phyloP scores from a whole-genome alignment of 2,888 invertebrate genomes.

The Hirtodrosophila duncani region DNA sequence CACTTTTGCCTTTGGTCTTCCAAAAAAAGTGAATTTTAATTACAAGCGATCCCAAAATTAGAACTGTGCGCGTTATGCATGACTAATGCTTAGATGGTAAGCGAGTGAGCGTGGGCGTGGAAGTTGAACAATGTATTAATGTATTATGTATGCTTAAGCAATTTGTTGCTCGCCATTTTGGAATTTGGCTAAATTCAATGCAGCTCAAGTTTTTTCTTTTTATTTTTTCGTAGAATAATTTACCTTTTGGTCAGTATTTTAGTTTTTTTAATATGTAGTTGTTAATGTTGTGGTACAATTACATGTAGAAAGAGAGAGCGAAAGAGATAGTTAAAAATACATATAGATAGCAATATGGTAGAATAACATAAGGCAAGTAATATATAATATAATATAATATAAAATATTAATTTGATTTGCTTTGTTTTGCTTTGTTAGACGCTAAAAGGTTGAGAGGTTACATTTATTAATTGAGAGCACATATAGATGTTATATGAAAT shows the following conservation, averaged over 20 bases:
- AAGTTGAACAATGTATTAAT: too few relatives aligned
- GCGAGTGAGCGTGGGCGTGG: constrained; percentile 1
- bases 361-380: constrained; percentile 34
- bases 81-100: constrained; percentile 35
- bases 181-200: constrained; percentile 20
- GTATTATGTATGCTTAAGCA: background rate
- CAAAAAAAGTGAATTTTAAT: constrained; percentile 66
- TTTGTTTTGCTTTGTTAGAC: constrained; percentile 26
- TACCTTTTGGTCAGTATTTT: constrained; percentile 47
- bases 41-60: constrained; percentile 45
- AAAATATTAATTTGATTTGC: constrained; percentile 21
- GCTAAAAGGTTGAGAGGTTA: constrained; percentile 45
- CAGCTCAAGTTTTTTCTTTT: constrained; percentile 19
- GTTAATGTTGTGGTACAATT: constrained; percentile 23
- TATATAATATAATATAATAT: constrained; percentile 27
- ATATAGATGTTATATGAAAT: constrained; percentile 18
- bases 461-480: constrained; percentile 31
- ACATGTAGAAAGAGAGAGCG: constrained; percentile 27
- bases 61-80: constrained; percentile 49
- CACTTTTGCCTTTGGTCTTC: constrained; percentile 2
- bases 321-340: constrained; percentile 27
- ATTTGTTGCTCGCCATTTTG: constrained; percentile 23
- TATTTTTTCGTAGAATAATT: constrained; percentile 43
- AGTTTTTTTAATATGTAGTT: constrained; percentile 25
- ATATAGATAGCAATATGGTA: constrained; percentile 15